Conservation (phyloP, 1,140 invertebrate genomes). For the Contarinia nasturtii region DNA sequence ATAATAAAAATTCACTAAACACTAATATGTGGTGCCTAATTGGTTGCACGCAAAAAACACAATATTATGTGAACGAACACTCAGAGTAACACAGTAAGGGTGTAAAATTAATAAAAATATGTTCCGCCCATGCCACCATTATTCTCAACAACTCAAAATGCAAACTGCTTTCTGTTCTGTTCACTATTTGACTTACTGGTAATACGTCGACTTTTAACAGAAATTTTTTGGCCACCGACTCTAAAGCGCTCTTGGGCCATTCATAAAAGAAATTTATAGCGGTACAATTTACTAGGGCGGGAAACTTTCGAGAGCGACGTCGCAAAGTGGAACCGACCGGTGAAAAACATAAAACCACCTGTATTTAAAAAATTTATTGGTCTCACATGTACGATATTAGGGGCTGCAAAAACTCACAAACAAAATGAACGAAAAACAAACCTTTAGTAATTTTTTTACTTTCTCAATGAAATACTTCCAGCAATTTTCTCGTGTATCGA, state of each 20-base stretch:
- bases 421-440: conserved; percentile 3
- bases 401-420: not conserved
- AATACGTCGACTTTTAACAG: conserved; percentile 53
- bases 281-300: conserved; percentile 84
- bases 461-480: conserved; percentile 91
- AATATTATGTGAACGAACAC: no score
- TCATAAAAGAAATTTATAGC: conserved; percentile 92
- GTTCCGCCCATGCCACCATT: no score
- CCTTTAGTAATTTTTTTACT: conserved; percentile 52
- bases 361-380: not conserved
- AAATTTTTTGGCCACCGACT: conserved; percentile 73
- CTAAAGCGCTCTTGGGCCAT: conserved; percentile 80
- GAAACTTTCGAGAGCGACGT: conserved; percentile 76
- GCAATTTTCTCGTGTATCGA: conserved; percentile 80
- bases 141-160: no score
- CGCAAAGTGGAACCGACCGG: conserved; percentile 74
- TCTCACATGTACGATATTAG: not conserved
- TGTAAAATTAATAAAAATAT: no score
- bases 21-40: no score
- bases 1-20: no score
- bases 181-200: conserved; percentile 27
- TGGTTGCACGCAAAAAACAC: no score
- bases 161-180: no score
- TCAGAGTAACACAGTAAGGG: no score
- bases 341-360: conserved; percentile 77